Percentiles rank a stretch among this genome's conserved stretches.
phyloP scores from a whole-genome alignment of 2,888 invertebrate species.

The Orchesella flavescens region DNA sequence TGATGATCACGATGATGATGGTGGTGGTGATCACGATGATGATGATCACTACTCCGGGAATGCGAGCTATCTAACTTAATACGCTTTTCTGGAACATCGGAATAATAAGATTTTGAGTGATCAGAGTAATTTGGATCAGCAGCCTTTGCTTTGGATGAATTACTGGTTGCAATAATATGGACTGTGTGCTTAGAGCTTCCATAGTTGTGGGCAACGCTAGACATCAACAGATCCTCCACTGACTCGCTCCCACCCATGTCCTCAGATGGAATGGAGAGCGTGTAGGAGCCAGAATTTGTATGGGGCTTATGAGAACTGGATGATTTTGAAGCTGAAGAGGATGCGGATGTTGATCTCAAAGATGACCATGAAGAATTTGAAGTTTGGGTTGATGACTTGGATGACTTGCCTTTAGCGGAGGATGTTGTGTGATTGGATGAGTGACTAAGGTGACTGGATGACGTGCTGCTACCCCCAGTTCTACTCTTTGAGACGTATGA shows the following conservation, averaged over 20 bases:
- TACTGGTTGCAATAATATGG: conserved; percentile 67
- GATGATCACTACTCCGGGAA: conserved; percentile 31
- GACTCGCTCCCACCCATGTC: conserved; percentile 69
- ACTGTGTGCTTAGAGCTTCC: conserved; percentile 62
- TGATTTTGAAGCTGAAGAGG: conserved; percentile 6
- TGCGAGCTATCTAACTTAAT: conserved; percentile 41
- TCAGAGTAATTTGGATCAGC: conserved; percentile 60
- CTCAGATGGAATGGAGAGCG: conserved; percentile 68
- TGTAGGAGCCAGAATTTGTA: conserved; percentile 57
- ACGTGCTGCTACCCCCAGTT: conserved; percentile 9
- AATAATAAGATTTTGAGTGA: conserved; percentile 60
- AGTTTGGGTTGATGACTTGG: conserved; percentile 20
- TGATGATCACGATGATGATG: conserved; percentile 18
- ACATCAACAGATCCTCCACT: conserved; percentile 64
- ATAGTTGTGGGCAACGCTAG: conserved; percentile 35
- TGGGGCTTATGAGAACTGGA: conserved; percentile 38
- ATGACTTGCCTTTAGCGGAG: conserved; percentile 42
- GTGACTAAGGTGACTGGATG: conserved; percentile 8
- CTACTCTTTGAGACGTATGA: conserved; percentile 40
- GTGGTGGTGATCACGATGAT: conserved; percentile 38
- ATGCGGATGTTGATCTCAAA: background rate
- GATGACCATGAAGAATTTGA: conserved; percentile 26
- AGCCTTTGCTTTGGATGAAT: conserved; percentile 39
- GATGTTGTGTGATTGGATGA: background rate
- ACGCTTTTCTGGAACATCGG: conserved; percentile 59